These are phyloP conservation scores for Actinernus sp. DNA, from an alignment of 92 coral and sea anemone genomes.

Conservation along the genomic window DNA sequence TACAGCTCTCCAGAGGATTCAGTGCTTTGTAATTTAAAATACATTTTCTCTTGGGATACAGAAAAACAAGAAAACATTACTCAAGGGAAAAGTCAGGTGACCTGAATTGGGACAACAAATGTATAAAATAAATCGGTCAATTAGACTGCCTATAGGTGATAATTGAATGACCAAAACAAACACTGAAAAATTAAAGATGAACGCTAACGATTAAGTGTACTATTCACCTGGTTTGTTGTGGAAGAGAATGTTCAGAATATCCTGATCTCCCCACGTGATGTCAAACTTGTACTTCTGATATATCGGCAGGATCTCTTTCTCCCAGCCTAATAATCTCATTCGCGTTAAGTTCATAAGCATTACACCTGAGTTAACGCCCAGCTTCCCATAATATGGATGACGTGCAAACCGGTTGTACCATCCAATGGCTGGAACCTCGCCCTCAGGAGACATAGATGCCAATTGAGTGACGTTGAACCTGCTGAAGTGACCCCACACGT, in stretches of 20 bases:
- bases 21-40: no score
- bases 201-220: no score
- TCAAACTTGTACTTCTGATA: slow-evolving; percentile 74
- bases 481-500: slow-evolving; percentile 85
- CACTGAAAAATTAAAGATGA: no score
- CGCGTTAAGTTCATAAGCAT: slow-evolving; percentile 95
- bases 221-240: slow-evolving; percentile 87
- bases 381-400: slow-evolving; percentile 91
- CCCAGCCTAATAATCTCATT: slow-evolving; percentile 74
- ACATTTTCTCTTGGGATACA: no score
- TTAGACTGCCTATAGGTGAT: no score
- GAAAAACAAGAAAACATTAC: no score
- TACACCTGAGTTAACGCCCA: slow-evolving; percentile 97
- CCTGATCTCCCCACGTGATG: slow-evolving; percentile 97
- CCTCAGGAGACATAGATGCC: slow-evolving; percentile 86
- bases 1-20: no score
- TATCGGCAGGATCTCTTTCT: slow-evolving; percentile 65
- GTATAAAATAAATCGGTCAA: no score
- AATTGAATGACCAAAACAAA: no score
- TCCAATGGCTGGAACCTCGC: slow-evolving; percentile 68
- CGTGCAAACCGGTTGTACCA: slow-evolving; percentile 95
- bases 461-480: slow-evolving; percentile 75
- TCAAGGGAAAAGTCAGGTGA: no score
- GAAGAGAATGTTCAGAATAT: slow-evolving; percentile 84
- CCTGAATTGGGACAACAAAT: no score